Evolutionary conservation across 2,888 invertebrate genomes (phyloP).

Genomic region (Mimachlamys varia): DNA sequence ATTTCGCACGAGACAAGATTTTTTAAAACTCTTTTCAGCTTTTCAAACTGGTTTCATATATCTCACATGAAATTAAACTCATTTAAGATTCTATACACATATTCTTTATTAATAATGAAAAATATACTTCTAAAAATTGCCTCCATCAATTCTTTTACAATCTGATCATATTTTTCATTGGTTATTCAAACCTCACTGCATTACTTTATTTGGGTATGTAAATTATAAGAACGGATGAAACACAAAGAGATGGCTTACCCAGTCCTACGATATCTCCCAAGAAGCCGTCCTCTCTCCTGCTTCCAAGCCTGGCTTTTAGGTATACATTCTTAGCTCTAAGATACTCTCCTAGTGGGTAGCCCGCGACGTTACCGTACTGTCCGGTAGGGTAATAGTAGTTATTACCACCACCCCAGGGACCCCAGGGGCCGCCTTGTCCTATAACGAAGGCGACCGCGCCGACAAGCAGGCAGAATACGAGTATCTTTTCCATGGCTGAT

Average conservation of each 20-base stretch:
- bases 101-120: too few species aligned
- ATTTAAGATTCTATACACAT: too few species aligned
- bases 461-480: not conserved
- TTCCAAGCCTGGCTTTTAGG: not conserved
- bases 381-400: not conserved
- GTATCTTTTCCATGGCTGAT: slow-evolving; percentile 14
- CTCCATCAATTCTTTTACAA: too few species aligned
- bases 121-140: too few species aligned
- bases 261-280: not conserved
- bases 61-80: too few species aligned
- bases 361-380: not conserved
- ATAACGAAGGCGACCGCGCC: not conserved
- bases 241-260: not conserved
- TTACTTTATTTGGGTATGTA: too few species aligned
- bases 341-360: not conserved
- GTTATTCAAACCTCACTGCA: too few species aligned
- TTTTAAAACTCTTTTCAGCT: too few species aligned
- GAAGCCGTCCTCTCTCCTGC: not conserved
- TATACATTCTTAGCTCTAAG: not conserved
- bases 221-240: too few species aligned
- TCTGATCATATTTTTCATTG: too few species aligned
- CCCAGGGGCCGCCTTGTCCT: not conserved
- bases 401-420: not conserved
- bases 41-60: too few species aligned
- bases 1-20: too few species aligned